phyloP scores from a whole-genome alignment of 2,113 vertebrate genomes.

The Camelus dromedarius region DNA sequence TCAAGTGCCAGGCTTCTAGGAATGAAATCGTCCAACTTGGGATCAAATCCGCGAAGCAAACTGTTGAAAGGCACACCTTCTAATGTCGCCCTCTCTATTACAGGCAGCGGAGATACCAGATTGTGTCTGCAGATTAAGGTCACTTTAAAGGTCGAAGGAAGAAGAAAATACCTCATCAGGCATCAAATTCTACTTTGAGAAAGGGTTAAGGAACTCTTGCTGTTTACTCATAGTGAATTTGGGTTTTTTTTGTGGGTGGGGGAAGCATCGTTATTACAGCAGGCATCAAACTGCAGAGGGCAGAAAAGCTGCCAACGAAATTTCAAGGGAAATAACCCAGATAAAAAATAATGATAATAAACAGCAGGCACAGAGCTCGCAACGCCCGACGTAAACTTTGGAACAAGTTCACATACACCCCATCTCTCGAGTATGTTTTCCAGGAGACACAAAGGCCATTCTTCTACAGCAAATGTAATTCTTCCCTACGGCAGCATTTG shows the following conservation, averaged over 20 bases:
- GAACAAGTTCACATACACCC: not conserved
- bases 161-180: not conserved
- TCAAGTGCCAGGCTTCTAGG: conserved; percentile 5
- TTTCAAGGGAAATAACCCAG: conserved; percentile 56
- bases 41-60: conserved; percentile 32
- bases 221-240: conserved; percentile 35
- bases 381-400: not conserved
- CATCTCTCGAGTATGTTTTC: not conserved
- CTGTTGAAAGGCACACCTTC: not conserved
- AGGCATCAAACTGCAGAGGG: not conserved
- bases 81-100: conserved; percentile 64
- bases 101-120: conserved; percentile 14
- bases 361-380: not conserved
- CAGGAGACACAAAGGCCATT: not conserved
- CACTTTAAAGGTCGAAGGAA: conserved; percentile 30
- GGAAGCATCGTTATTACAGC: conserved; percentile 35
- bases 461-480: not conserved
- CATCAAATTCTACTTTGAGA: conserved; percentile 53
- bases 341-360: conserved; percentile 13
- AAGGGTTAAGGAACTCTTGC: conserved; percentile 33
- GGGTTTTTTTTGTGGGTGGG: not conserved
- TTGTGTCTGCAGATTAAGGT: conserved; percentile 67
- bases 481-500: not conserved
- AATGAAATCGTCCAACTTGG: conserved; percentile 39
- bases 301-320: not conserved